Percentiles rank a stretch among this genome's conserved stretches.
These are phyloP conservation scores for Drosophila percnosoma DNA, from an alignment of 2,888 invertebrate species.

Conservation along the genomic window DNA sequence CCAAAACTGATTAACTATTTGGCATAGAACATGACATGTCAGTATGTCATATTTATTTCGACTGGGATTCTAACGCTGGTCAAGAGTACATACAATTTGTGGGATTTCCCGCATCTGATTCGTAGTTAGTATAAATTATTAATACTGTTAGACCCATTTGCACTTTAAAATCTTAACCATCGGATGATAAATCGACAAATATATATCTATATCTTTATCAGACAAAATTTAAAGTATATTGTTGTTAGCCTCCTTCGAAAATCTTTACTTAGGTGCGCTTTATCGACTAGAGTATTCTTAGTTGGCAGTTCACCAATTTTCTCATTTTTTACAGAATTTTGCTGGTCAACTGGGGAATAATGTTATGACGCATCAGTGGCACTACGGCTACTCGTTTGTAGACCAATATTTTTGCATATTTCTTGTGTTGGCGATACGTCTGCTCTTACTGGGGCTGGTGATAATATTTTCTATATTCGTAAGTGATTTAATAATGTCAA, in stretches of 20 bases:
- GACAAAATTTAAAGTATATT: no score
- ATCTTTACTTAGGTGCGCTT: no score
- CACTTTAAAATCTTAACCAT: no score
- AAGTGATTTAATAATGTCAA: constrained; percentile 24
- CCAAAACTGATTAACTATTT: not conserved
- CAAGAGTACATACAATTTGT: not conserved
- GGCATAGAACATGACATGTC: not conserved
- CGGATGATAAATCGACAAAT: no score
- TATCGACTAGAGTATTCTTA: not conserved
- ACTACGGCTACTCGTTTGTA: constrained; percentile 66
- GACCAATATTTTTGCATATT: constrained; percentile 63
- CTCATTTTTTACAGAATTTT: constrained; percentile 54
- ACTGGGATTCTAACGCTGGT: not conserved
- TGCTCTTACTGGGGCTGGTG: constrained; percentile 59
- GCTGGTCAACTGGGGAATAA: constrained; percentile 66
- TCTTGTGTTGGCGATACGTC: constrained; percentile 60
- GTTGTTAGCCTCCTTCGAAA: no score
- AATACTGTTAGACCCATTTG: no score
- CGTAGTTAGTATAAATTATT: no score
- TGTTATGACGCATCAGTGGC: constrained; percentile 73
- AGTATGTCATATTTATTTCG: not conserved
- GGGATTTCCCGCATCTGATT: not conserved
- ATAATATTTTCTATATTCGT: constrained; percentile 51
- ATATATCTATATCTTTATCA: not conserved
- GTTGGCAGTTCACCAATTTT: not conserved